Conservation (phyloP, 1,140 invertebrate genomes). For the Euwallacea fornicatus region DNA sequence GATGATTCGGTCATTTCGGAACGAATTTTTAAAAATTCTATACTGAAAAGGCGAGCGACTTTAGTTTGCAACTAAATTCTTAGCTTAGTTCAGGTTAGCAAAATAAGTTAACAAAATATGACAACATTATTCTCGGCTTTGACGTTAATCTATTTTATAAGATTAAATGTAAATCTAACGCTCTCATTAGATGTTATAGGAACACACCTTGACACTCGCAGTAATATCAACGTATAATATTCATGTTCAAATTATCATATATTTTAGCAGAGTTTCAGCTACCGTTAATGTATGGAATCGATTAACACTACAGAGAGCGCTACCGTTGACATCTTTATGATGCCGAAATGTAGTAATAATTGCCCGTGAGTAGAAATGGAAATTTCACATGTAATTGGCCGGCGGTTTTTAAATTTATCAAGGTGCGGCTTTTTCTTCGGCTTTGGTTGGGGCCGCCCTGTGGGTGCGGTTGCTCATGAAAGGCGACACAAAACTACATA, state of each 20-base stretch:
- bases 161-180: too few relatives aligned
- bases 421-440: slow-evolving; percentile 18
- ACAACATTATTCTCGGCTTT: too few relatives aligned
- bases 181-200: too few relatives aligned
- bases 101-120: too few relatives aligned
- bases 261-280: neutral
- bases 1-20: too few relatives aligned
- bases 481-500: neutral
- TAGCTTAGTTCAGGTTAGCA: too few relatives aligned
- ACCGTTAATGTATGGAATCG: neutral
- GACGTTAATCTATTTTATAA: too few relatives aligned
- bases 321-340: slow-evolving; percentile 30
- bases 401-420: slow-evolving; percentile 20
- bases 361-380: slow-evolving; percentile 13
- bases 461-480: slow-evolving; percentile 21
- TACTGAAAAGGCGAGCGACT: too few relatives aligned
- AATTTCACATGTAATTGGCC: slow-evolving; percentile 26
- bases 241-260: too few relatives aligned
- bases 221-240: too few relatives aligned
- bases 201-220: neutral
- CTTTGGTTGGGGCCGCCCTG: slow-evolving; percentile 10
- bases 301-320: neutral
- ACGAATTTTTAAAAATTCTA: too few relatives aligned
- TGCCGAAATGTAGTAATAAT: slow-evolving; percentile 29
- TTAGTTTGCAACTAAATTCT: too few relatives aligned